Conservation (phyloP, 2,888 invertebrate genomes). For the Trichopria drosophilae region DNA sequence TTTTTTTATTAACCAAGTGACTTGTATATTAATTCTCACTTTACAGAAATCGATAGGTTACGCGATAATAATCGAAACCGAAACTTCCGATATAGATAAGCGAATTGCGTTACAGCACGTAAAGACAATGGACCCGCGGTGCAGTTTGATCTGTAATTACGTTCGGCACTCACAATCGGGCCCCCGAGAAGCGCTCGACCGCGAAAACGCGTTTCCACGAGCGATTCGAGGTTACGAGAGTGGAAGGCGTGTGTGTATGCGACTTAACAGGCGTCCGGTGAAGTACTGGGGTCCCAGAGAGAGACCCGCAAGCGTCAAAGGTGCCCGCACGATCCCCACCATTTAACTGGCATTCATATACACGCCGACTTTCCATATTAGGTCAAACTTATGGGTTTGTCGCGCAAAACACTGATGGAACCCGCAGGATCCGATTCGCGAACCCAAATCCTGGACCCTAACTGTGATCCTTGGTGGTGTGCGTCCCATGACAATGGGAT, state of each 20-base stretch:
- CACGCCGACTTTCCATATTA: constrained; percentile 54
- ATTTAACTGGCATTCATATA: constrained; percentile 42
- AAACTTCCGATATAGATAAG: no score
- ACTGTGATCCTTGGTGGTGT: no score
- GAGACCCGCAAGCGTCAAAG: constrained; percentile 46
- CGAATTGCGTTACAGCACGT: no score
- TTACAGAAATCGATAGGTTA: no score
- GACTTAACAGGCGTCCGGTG: constrained; percentile 53
- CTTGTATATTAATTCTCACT: no score
- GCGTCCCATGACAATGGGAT: no score
- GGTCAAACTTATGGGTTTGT: constrained; percentile 57
- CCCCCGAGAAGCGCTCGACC: constrained; percentile 10
- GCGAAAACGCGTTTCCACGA: constrained; percentile 32
- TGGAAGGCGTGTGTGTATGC: constrained; percentile 39
- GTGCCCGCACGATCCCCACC: constrained; percentile 49
- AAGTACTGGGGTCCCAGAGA: constrained; percentile 50
- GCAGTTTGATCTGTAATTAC: background rate
- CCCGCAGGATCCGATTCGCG: no score
- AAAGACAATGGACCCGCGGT: no score
- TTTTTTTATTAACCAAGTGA: no score
- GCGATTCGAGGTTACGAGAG: constrained; percentile 28
- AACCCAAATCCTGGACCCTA: no score
- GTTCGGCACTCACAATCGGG: constrained; percentile 8
- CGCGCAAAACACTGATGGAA: no score
- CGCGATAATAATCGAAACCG: no score